A percentile compares a stretch with the other conserved stretches of the same genome.
Conservation (phyloP, 2,888 invertebrate genomes). For the Anorthoa munda region DNA sequence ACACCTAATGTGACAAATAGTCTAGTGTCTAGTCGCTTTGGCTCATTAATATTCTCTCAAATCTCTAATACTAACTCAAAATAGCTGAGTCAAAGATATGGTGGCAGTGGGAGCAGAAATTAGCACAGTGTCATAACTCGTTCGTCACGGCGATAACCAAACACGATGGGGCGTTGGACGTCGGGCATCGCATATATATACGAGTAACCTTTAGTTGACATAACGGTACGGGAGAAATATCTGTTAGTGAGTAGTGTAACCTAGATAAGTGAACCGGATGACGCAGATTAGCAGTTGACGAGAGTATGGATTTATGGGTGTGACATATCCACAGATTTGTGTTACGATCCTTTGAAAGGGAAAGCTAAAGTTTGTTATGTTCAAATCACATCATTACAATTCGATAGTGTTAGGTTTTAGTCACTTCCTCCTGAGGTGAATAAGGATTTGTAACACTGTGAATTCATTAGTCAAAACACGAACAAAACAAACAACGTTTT, state of each 20-base stretch:
- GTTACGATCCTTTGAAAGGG: background rate
- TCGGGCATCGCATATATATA: background rate
- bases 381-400: background rate
- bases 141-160: constrained; percentile 24
- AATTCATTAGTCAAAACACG: background rate
- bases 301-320: constrained; percentile 1
- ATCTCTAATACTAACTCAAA: constrained; percentile 47
- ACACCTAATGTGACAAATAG: constrained; percentile 37
- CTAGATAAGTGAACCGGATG: constrained; percentile 39
- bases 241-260: constrained; percentile 32
- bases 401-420: background rate
- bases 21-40: constrained; percentile 13
- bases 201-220: constrained; percentile 25
- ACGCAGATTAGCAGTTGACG: constrained; percentile 18
- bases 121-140: constrained; percentile 43
- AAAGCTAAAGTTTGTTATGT: background rate
- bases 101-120: constrained; percentile 24
- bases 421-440: background rate
- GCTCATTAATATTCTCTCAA: constrained; percentile 49
- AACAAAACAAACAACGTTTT: background rate
- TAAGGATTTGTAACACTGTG: background rate
- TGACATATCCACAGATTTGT: background rate
- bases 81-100: constrained; percentile 22
- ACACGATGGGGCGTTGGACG: constrained; percentile 22
- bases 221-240: constrained; percentile 27